Evolutionary conservation across 2,888 invertebrate species (phyloP).

Genomic region (Nebria salina): DNA sequence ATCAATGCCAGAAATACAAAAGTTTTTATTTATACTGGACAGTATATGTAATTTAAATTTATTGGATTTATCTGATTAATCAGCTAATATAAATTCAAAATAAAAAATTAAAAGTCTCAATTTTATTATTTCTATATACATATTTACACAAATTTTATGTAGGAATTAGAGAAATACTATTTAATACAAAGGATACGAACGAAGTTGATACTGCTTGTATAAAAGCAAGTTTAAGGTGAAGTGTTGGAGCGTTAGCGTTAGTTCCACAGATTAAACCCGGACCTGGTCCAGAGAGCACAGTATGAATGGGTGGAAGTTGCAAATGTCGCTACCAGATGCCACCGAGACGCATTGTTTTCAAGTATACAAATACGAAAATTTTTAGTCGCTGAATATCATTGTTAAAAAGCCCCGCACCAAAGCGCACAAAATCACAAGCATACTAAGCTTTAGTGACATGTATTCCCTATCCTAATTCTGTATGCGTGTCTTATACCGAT

Average conservation of each 20-base stretch:
- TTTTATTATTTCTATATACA: too few relatives aligned
- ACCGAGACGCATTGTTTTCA: constrained; percentile 3
- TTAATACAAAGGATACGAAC: neutral
- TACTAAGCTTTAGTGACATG: neutral
- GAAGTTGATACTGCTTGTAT: neutral
- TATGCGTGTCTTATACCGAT: neutral
- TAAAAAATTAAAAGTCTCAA: too few relatives aligned
- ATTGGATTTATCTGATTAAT: neutral
- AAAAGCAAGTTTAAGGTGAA: neutral
- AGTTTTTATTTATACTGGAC: neutral
- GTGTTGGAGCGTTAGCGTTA: constrained; percentile 15
- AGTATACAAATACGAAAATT: constrained; percentile 8
- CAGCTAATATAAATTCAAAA: too few relatives aligned
- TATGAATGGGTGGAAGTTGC: constrained; percentile 13
- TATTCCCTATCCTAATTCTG: neutral
- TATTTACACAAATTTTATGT: too few relatives aligned
- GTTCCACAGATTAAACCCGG: constrained; percentile 18
- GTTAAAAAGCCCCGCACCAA: neutral
- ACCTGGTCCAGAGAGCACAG: constrained; percentile 8
- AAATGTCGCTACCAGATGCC: constrained; percentile 11
- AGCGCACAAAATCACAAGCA: neutral
- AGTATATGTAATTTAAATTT: neutral
- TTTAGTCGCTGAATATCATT: constrained; percentile 17
- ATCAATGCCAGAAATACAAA: neutral
- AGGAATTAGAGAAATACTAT: too few relatives aligned